Evolutionary conservation across 1,140 invertebrate genomes (phyloP).

Genomic region (Lasioglossum albipes): DNA sequence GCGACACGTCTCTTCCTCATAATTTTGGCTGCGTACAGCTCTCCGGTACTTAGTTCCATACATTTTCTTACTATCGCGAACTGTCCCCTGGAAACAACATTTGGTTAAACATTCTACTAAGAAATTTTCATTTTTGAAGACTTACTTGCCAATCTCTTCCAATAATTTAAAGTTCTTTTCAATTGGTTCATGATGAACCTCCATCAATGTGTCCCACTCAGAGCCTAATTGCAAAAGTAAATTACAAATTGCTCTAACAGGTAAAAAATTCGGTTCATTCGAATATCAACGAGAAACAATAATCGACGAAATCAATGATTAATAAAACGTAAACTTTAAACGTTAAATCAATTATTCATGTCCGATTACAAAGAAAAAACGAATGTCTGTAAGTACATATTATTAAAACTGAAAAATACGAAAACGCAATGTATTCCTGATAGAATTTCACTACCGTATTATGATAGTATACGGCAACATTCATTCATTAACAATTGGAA

Average conservation of each 20-base stretch:
- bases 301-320: neutral
- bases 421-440: neutral
- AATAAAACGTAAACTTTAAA: neutral
- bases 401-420: neutral
- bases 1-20: conserved; percentile 84
- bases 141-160: conserved; percentile 84
- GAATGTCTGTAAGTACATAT: neutral
- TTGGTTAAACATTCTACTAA: conserved; percentile 15
- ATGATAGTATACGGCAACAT: neutral
- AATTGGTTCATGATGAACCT: conserved; percentile 82
- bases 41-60: conserved; percentile 81
- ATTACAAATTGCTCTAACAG: neutral
- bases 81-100: conserved; percentile 82
- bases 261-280: neutral
- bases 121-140: conserved; percentile 24
- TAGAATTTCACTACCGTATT: neutral
- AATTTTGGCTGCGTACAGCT: conserved; percentile 86
- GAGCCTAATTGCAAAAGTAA: conserved; percentile 61
- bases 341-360: conserved; percentile 1
- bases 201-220: conserved; percentile 79
- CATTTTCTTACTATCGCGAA: conserved; percentile 87
- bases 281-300: neutral
- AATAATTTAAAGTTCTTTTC: conserved; percentile 82
- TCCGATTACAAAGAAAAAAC: neutral
- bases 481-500: conserved; percentile 17